phyloP scores from a whole-genome alignment of 1,140 invertebrate genomes.

The Leucophenga varia region DNA sequence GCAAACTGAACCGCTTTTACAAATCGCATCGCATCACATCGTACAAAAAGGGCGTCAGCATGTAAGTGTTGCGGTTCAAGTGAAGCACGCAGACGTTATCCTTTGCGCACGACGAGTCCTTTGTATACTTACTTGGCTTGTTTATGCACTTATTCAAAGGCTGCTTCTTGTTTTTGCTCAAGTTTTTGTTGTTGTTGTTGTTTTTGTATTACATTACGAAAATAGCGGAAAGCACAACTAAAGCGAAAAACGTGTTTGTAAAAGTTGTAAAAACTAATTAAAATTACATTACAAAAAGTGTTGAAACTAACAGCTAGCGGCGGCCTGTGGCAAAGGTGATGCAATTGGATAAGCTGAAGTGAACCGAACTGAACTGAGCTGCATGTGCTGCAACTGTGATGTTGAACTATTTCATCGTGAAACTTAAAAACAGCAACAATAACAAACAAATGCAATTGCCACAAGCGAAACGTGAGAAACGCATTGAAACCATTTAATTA shows the following conservation, averaged over 20 bases:
- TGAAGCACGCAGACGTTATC: neutral
- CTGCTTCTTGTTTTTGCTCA: neutral
- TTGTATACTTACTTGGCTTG: neutral
- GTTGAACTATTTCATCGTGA: too few relatives aligned
- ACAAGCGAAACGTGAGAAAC: too few relatives aligned
- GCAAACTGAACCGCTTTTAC: too few relatives aligned
- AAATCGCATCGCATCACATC: neutral
- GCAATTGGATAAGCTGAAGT: too few relatives aligned
- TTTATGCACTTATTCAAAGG: neutral
- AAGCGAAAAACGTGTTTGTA: too few relatives aligned
- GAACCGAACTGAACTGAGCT: too few relatives aligned
- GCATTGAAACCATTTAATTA: too few relatives aligned
- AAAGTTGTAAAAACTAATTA: slow-evolving; percentile 23
- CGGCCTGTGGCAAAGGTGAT: too few relatives aligned
- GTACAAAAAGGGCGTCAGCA: neutral
- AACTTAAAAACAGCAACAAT: too few relatives aligned
- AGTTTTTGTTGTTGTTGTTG: neutral
- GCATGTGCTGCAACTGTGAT: too few relatives aligned
- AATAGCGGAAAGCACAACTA: neutral
- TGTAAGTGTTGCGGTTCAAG: neutral
- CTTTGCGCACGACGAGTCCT: neutral
- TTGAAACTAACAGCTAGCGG: too few relatives aligned
- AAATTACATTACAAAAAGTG: slow-evolving; percentile 22
- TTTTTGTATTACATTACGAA: neutral
- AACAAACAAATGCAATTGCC: too few relatives aligned